A percentile compares a stretch with the other conserved stretches of the same genome.
Evolutionary conservation across 2,888 invertebrate species (phyloP).

Genomic region (Lampropteryx suffumata): DNA sequence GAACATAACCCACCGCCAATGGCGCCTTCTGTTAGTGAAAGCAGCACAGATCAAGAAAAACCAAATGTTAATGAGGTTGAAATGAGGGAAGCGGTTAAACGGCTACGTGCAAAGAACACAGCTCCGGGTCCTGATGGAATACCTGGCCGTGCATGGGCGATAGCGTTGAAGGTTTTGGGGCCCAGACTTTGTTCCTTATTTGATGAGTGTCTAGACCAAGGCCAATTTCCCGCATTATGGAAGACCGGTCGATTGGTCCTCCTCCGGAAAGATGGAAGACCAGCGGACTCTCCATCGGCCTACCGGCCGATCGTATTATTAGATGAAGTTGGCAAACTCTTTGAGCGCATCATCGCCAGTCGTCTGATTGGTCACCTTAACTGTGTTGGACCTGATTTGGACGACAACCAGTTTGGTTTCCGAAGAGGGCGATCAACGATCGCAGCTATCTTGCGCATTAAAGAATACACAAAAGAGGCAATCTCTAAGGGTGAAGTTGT

Average conservation of each 20-base stretch:
- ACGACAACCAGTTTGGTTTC: not conserved
- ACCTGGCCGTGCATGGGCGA: not conserved
- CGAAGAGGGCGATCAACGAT: not conserved
- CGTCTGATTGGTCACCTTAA: not conserved
- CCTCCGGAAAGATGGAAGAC: too few relatives aligned
- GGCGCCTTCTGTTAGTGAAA: not conserved
- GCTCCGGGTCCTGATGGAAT: not conserved
- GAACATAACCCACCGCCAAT: not conserved
- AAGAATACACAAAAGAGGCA: not conserved
- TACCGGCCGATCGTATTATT: not conserved
- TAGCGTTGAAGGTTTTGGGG: not conserved
- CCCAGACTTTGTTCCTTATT: not conserved
- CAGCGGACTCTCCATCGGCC: not conserved
- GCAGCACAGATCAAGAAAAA: not conserved
- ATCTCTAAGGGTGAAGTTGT: not conserved
- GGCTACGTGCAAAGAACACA: not conserved
- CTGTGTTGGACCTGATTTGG: not conserved
- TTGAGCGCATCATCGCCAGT: not conserved
- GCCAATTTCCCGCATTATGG: too few relatives aligned
- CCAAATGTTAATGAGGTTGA: not conserved
- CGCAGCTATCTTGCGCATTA: not conserved
- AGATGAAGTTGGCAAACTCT: not conserved
- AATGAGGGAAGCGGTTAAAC: not conserved
- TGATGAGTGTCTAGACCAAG: too few relatives aligned
- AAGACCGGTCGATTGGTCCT: too few relatives aligned